These are phyloP conservation scores for Cherax destructor DNA, from an alignment of 1,140 invertebrate genomes.

Conservation along the genomic window DNA sequence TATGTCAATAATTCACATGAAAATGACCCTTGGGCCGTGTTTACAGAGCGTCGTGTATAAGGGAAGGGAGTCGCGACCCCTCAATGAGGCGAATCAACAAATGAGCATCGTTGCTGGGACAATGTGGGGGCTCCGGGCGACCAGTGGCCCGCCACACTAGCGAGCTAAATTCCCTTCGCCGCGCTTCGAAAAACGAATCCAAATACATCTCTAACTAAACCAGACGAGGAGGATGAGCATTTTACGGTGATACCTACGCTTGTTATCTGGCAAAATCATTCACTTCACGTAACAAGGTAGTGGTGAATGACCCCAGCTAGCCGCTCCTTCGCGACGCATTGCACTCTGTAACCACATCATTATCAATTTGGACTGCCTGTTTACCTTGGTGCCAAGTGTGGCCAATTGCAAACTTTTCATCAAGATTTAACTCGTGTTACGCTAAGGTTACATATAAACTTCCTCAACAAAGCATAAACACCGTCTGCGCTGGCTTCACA, in stretches of 20 bases:
- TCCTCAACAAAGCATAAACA: not conserved
- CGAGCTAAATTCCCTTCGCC: constrained; percentile 55
- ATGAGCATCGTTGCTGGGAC: constrained; percentile 66
- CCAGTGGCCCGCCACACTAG: constrained; percentile 29
- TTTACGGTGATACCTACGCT: constrained; percentile 68
- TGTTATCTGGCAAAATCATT: constrained; percentile 68
- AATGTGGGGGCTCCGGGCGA: constrained; percentile 49
- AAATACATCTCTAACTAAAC: constrained; percentile 70
- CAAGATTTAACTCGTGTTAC: constrained; percentile 5
- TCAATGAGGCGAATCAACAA: constrained; percentile 68
- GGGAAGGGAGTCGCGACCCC: constrained; percentile 57
- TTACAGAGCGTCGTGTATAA: constrained; percentile 51
- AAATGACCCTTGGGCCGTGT: constrained; percentile 66
- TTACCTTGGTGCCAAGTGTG: constrained; percentile 44
- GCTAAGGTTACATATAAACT: not conserved
- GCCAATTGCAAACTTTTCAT: constrained; percentile 32
- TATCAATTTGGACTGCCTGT: constrained; percentile 65
- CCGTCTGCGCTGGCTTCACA: too few relatives aligned
- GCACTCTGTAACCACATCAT: constrained; percentile 52
- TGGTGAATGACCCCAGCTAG: constrained; percentile 26
- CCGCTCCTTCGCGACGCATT: constrained; percentile 41
- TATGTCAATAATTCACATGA: constrained; percentile 68
- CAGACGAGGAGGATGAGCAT: constrained; percentile 68
- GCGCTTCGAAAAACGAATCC: constrained; percentile 45
- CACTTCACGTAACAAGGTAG: constrained; percentile 65